These are phyloP conservation scores for Ormyrus labotus DNA, from an alignment of 2,888 invertebrate species.

Conservation along the genomic window DNA sequence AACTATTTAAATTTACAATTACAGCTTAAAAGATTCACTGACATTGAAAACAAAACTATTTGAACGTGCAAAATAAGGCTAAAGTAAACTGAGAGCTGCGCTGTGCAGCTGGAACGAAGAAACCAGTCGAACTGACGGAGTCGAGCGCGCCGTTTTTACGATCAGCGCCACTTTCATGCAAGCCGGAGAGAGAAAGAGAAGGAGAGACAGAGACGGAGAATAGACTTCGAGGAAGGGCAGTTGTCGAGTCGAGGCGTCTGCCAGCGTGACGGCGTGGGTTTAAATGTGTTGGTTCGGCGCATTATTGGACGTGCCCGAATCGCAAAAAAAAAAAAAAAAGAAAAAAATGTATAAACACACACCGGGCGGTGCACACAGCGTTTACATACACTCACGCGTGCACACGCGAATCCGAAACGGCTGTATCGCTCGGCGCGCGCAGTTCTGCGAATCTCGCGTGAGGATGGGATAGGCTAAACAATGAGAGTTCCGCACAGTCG, in stretches of 20 bases:
- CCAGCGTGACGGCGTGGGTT: background rate
- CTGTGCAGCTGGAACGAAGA: conserved; percentile 38
- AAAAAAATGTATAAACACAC: conserved; percentile 41
- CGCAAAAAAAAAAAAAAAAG: conserved; percentile 26
- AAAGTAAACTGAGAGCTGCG: no score
- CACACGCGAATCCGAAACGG: background rate
- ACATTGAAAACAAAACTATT: no score
- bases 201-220: conserved; percentile 15
- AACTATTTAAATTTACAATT: no score
- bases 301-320: conserved; percentile 8
- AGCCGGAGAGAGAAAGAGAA: conserved; percentile 24
- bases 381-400: background rate
- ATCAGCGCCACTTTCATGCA: conserved; percentile 23
- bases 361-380: background rate
- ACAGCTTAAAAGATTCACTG: no score
- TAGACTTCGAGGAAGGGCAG: conserved; percentile 42
- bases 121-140: conserved; percentile 49
- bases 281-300: background rate
- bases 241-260: conserved; percentile 38
- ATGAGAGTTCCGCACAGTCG: background rate
- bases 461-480: conserved; percentile 17
- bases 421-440: background rate
- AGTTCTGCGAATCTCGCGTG: conserved; percentile 34
- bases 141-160: conserved; percentile 54
- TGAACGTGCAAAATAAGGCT: no score